Evolutionary conservation across 2,797 vertebrate genomes (phyloP).

Genomic region (Platyrinchus mystaceus): DNA sequence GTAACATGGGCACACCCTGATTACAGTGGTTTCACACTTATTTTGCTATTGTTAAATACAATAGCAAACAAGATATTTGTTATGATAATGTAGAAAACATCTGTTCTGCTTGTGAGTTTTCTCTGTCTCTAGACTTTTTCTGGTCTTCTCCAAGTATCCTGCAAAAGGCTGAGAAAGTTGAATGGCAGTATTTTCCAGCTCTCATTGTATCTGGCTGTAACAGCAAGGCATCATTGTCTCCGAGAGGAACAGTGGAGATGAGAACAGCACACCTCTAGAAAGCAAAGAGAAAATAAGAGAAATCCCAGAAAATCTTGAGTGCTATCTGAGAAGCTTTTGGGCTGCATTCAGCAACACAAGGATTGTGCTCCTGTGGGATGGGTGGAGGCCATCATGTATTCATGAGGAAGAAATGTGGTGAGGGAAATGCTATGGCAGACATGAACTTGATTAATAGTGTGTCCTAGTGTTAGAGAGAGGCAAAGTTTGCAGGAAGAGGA

Average conservation of each 20-base stretch:
- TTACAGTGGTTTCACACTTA: background rate
- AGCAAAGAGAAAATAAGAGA: background rate
- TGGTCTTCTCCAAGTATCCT: background rate
- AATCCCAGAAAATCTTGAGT: background rate
- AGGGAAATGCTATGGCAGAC: background rate
- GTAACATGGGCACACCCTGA: background rate
- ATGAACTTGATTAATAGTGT: background rate
- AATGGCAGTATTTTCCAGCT: background rate
- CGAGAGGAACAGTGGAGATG: background rate
- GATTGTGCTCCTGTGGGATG: background rate
- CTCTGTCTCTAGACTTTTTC: background rate
- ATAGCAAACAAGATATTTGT: background rate
- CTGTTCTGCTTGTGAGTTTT: background rate
- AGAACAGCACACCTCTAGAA: background rate
- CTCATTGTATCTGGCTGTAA: background rate
- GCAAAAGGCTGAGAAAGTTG: background rate
- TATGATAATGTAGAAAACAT: background rate
- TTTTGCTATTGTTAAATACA: background rate
- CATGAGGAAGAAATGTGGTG: slow-evolving; percentile 38
- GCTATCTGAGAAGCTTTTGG: background rate
- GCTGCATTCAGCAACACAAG: background rate
- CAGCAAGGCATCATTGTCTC: background rate
- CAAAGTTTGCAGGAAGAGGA: background rate
- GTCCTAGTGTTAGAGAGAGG: background rate
- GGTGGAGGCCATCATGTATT: slow-evolving; percentile 8